A percentile compares a stretch with the other conserved stretches of the same genome.
Conservation (phyloP, 1,140 invertebrate species). For the Drosophila trapezifrons region DNA sequence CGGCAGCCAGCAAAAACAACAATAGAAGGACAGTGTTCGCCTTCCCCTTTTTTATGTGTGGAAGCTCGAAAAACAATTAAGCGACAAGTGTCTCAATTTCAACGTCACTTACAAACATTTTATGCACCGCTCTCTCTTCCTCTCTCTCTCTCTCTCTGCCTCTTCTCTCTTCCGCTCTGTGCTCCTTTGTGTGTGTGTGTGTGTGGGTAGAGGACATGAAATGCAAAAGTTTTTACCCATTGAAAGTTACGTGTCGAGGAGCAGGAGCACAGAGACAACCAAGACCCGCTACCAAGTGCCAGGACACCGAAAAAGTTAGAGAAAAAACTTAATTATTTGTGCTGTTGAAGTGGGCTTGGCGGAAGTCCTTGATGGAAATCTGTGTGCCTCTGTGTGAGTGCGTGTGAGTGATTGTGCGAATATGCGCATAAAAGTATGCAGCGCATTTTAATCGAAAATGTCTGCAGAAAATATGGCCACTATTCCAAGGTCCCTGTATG, state of each 20-base stretch:
- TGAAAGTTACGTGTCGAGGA: conserved; percentile 63
- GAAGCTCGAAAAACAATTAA: conserved; percentile 80
- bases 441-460: conserved; percentile 79
- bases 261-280: conserved; percentile 37
- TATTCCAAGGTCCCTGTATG: conserved; percentile 17
- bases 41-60: conserved; percentile 50
- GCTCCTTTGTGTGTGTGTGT: background rate
- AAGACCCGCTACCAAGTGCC: conserved; percentile 16
- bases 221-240: conserved; percentile 80
- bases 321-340: conserved; percentile 81
- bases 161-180: conserved; percentile 38
- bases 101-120: conserved; percentile 83
- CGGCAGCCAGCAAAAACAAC: conserved; percentile 59
- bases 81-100: conserved; percentile 82
- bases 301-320: conserved; percentile 48
- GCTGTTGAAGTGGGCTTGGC: conserved; percentile 34
- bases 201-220: conserved; percentile 52
- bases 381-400: conserved; percentile 7
- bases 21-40: conserved; percentile 17
- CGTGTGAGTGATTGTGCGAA: conserved; percentile 35
- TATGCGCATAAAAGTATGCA: conserved; percentile 73
- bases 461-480: conserved; percentile 64
- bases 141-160: conserved; percentile 7
- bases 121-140: conserved; percentile 59
- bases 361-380: conserved; percentile 43